Evolutionary conservation across 2,888 invertebrate species (phyloP).

Genomic region (Drosophila emarginata): DNA sequence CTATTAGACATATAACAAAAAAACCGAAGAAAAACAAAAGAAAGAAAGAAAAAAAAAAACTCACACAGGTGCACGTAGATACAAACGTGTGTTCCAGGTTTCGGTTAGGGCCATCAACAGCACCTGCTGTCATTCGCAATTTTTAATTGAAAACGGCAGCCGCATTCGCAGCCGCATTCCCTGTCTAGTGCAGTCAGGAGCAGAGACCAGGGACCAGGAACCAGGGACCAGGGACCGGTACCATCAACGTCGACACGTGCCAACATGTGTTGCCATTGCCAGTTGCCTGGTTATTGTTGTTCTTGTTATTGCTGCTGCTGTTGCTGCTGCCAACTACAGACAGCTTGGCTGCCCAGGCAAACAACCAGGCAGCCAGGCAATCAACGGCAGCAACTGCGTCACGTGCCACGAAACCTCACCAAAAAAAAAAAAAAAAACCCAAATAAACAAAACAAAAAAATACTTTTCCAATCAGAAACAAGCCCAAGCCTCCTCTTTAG

Average conservation of each 20-base stretch:
- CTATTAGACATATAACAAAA: background rate
- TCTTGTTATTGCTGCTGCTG: slow-evolving; percentile 46
- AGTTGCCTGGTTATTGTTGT: slow-evolving; percentile 19
- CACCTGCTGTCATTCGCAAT: slow-evolving; percentile 80
- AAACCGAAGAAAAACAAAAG: background rate
- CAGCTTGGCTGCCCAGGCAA: slow-evolving; percentile 59
- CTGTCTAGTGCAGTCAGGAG: slow-evolving; percentile 42
- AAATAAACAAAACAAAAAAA: slow-evolving; percentile 32
- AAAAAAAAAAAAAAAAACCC: slow-evolving; percentile 2
- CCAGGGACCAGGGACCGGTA: slow-evolving; percentile 7
- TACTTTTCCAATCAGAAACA: slow-evolving; percentile 67
- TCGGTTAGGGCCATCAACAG: slow-evolving; percentile 44
- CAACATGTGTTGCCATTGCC: slow-evolving; percentile 64
- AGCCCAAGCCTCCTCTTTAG: slow-evolving; percentile 26
- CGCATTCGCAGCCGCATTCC: slow-evolving; percentile 41
- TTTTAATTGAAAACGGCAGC: slow-evolving; percentile 80
- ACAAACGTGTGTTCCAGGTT: slow-evolving; percentile 2
- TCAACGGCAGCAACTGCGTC: slow-evolving; percentile 48
- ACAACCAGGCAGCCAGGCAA: background rate
- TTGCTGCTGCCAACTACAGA: slow-evolving; percentile 50
- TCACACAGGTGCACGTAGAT: slow-evolving; percentile 51
- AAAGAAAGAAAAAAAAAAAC: slow-evolving; percentile 6
- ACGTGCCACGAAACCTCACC: slow-evolving; percentile 57
- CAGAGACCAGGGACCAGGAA: background rate
- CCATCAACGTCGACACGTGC: slow-evolving; percentile 67